phyloP scores from a whole-genome alignment of 2,113 vertebrate species.

The Grammomys surdaster region DNA sequence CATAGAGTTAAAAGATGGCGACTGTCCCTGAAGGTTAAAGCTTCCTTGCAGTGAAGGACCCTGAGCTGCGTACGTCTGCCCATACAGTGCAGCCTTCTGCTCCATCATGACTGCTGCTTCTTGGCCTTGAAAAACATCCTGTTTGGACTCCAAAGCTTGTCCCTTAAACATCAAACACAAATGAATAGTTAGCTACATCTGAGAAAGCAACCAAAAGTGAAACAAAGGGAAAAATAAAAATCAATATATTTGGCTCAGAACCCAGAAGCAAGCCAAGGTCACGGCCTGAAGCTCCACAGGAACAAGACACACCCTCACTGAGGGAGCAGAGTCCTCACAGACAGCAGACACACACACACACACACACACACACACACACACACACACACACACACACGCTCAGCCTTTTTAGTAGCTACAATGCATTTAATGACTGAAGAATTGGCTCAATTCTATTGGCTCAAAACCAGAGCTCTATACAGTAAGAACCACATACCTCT shows the following conservation, averaged over 20 bases:
- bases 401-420: not conserved
- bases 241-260: not conserved
- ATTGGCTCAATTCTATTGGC: not conserved
- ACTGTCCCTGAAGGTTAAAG: conserved; percentile 93
- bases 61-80: conserved; percentile 92
- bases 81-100: conserved; percentile 93
- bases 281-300: not conserved
- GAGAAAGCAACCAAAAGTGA: conserved; percentile 36
- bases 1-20: conserved; percentile 92
- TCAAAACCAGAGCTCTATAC: conserved; percentile 29
- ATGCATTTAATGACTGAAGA: not conserved
- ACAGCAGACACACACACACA: not conserved
- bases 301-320: not conserved
- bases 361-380: no score
- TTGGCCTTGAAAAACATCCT: conserved; percentile 92
- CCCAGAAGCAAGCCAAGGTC: conserved; percentile 25
- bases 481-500: not conserved
- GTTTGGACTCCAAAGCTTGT: conserved; percentile 89
- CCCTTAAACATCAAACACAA: conserved; percentile 87
- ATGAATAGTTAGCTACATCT: conserved; percentile 20
- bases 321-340: not conserved
- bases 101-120: conserved; percentile 93
- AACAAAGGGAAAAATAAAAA: not conserved
- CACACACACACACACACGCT: no score
- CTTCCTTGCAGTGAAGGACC: conserved; percentile 90